Base-by-base conservation (phyloP, 2,797 vertebrate species). In the Sarcoramphus papa region DNA sequence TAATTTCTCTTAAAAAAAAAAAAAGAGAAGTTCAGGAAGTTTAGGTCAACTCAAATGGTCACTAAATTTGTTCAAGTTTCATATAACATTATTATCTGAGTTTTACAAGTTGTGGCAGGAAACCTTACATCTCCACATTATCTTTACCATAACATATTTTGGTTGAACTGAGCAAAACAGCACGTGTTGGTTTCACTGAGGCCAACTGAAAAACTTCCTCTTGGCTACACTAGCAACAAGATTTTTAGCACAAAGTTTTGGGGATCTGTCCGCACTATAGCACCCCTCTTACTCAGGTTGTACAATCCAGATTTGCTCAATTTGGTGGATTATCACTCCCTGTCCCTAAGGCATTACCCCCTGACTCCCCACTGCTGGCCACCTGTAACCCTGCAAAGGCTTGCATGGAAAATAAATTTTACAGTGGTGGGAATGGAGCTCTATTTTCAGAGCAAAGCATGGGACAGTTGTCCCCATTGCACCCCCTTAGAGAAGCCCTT, bases 351-450 rank as follows among this genome's bases (percentile, higher is more conserved):
- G 7, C 7, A 24, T 23, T 79, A 25, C 4, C 7, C 10, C 14
- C 27, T 57, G 0, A 0, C 3, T 20, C 22, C 20, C 21, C 10
- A 0, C 20, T 72, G 24, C 45, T 51, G 33, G 9, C 5, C 50
- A 85, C 15, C 31, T 78, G 12, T 43, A 37, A 8, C 47, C 16
- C 24, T 54, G 6, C 41, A 65, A 82, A 85, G 28, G 13, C 14
- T 47, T 3, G 1, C 16, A 5, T 8, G 27, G 59, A 47, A 93
- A 69, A 33, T 30, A 48, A 79, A 68, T 19, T 85, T 70, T 68
- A 21, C 23, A 79, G 53, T 9, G 31, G 7, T 13, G n/a, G 67
- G 45, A 92, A 6, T 0, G 1, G 9, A 86, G 21, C 4, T 28
- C 4, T 7, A 5, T 72, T 84, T 79, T 60, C 74, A 69, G 48